Conservation (phyloP, 2,797 vertebrate genomes). For the Tapera naevia region DNA sequence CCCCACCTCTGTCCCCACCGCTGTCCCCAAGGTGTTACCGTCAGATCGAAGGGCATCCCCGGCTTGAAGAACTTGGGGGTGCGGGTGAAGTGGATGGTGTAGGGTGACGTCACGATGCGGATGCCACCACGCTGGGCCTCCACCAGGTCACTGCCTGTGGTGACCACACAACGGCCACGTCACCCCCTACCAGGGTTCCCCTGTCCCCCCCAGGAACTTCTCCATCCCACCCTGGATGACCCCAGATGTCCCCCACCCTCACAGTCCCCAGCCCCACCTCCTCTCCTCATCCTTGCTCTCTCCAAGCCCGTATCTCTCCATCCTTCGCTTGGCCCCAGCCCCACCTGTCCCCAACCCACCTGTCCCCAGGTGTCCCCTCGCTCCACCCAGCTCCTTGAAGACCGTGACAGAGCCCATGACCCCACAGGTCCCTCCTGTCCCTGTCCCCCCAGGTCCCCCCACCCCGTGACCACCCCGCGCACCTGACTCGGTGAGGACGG, state of each 20-base stretch:
- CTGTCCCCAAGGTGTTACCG: conserved; percentile 46
- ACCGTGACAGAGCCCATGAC: rapidly evolving
- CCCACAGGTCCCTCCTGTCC: background rate
- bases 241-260: no score
- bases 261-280: background rate
- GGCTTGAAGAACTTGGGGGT: conserved; percentile 79
- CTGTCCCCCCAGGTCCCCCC: background rate
- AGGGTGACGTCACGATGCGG: conserved; percentile 75
- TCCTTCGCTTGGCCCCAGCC: no score
- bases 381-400: background rate
- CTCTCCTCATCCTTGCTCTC: background rate
- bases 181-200: background rate
- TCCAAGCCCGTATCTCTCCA: background rate
- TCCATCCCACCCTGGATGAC: background rate
- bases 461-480: background rate
- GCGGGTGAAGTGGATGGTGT: conserved; percentile 76
- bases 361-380: background rate
- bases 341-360: background rate
- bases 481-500: conserved; percentile 84
- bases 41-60: conserved; percentile 76
- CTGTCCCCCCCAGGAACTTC: background rate
- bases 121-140: conserved; percentile 63
- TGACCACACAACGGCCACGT: background rate
- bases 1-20: no score
- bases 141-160: conserved; percentile 78